Base-by-base conservation (phyloP, 1,140 invertebrate species). In the Uloborus diversus region DNA sequence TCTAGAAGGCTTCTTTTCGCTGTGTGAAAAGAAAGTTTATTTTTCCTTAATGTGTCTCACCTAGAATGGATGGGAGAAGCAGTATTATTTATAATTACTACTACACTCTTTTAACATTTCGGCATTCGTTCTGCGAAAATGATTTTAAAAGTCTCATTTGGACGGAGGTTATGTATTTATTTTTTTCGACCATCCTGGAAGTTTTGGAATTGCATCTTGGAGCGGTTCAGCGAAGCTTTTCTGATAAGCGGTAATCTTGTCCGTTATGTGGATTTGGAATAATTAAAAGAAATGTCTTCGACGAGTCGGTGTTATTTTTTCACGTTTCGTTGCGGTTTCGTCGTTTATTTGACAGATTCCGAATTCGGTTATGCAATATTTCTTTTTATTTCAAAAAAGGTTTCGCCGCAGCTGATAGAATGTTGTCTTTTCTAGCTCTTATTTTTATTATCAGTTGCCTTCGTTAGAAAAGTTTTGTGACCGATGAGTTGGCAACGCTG, bases 271-370 rank as follows among this genome's bases (percentile, higher is more conserved):
- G 65, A 68, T 68, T 68, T 68, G n/a, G 66, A 33, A 69, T 69
- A 69, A 69, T 69, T 57, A 69, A 69, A 69, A 69, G 66, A 69
- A 69, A 69, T 69, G 66, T 69, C 66, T 56, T 69, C 30, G 25
- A 1, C 27, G 66, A 51, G 23, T n/a, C 32, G n/a, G n/a, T 56
- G 27, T 56, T 53, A 53, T 69, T 69, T 33, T 37, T 23, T 56
- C 49, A 2, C 66, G 32, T 32, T 68, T 32, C 28, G 14, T 30
- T 62, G 32, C 17, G 7, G 17, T 11, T 37, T 30, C 32, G 30
- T n/a, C 27, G n/a, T 30, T 27, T 69, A 42, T 51, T 27, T 56
- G n/a, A 51, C 51, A 56, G 66, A 30, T 69, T 69, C 56, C 49
- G 49, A 37, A 51, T 69, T 66, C 42, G 23, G 3, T 17, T 17